Evolutionary conservation across 2,113 vertebrate species (phyloP).

Genomic region (Gopherus flavomarginatus): DNA sequence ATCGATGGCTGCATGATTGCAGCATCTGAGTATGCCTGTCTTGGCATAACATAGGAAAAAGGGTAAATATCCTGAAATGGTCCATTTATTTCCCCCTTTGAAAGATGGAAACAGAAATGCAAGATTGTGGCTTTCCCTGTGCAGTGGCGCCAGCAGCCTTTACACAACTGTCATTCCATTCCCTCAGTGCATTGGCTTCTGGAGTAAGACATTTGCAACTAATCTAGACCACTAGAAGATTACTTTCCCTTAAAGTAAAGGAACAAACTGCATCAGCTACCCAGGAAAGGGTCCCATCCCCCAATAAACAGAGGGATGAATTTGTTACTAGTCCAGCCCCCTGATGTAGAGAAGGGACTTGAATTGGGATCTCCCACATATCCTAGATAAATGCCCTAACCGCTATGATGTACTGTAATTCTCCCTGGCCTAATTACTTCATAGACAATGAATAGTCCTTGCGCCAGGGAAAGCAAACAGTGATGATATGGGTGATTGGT

Average conservation of each 20-base stretch:
- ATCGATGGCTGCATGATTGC: background rate
- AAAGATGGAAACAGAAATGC: background rate
- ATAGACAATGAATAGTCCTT: background rate
- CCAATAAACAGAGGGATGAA: background rate
- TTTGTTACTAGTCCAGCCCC: background rate
- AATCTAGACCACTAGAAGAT: background rate
- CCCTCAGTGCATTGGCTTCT: background rate
- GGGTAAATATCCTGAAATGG: background rate
- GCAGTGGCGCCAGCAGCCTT: background rate
- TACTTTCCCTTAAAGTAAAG: background rate
- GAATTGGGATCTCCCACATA: background rate
- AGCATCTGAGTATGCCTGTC: background rate
- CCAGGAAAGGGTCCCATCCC: background rate
- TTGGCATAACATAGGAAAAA: background rate
- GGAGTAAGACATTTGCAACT: background rate
- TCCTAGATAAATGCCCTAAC: background rate
- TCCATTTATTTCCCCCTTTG: background rate
- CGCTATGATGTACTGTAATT: background rate
- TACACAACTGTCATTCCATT: background rate
- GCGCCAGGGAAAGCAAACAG: no score
- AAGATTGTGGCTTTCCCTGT: background rate
- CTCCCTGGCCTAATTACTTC: no score
- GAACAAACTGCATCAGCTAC: background rate
- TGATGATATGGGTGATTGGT: no score
- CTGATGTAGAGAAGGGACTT: background rate